Evolutionary conservation across 1,140 invertebrate genomes (phyloP), one percentile per base, ranked within the genome.

Genomic region (Drosophila kanapiae): DNA sequence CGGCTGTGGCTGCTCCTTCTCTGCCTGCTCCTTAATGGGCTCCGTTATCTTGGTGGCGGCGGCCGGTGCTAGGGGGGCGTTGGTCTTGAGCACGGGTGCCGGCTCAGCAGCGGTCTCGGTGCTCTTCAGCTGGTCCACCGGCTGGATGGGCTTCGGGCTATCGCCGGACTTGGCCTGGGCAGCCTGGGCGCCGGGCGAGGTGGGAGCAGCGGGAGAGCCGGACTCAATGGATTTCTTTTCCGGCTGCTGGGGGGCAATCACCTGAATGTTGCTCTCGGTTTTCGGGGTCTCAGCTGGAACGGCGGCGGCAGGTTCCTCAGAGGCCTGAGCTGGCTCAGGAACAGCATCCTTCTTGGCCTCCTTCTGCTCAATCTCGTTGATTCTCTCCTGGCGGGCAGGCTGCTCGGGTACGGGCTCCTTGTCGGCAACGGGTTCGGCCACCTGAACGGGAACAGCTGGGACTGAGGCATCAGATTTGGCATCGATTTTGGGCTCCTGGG

Each of bases 361-460:
- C 70, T 79, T 59, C 45, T 85, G 82, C n/a, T 82, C 84, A 13
- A 63, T 72, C 27, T 82, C 84, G 35, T 64, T 83, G 51, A 74
- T 78, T 38, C 84, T 78, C 54, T 87, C 84, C 54, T 87, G 84
- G 27, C 84, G 84, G 35, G 74, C 82, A 0, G 82, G 75, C 47
- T 80, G 70, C 51, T 74, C 68, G 33, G 70, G 58, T 23, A 38
- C 6, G n/a, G 43, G 4, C 9, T 61, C 61, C 51, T 80, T 79
- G 2, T 72, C 56, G 13, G 58, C 42, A 3, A 56, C 53, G 14
- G 67, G 13, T 29, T 40, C 42, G 35, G 53, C 9, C 3, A 61
- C 51, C 13, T 14, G 45, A 16, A 37, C 75, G 16, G 27, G 42
- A 8, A 48, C 42, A 1, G 45, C 58, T 42, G 58, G 53, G 48